Conservation (phyloP, 2,113 vertebrate genomes). For the Gasterosteus nipponicus region DNA sequence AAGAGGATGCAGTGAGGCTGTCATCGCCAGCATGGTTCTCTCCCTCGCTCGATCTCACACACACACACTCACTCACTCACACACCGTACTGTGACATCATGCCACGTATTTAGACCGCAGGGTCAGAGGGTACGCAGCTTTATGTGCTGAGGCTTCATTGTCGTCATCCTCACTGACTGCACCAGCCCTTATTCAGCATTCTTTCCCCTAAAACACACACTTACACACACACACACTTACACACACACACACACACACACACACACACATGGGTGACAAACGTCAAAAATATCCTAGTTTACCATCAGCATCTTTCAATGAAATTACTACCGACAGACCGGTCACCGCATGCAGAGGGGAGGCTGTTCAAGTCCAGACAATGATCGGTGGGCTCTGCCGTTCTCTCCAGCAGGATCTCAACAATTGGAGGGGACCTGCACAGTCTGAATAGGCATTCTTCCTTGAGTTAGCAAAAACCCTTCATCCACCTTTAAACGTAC, state of each 20-base stretch:
- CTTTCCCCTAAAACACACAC: slow-evolving; percentile 22
- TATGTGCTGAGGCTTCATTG: slow-evolving; percentile 56
- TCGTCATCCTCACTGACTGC: slow-evolving; percentile 49
- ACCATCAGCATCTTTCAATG: slow-evolving; percentile 18
- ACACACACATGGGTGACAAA: slow-evolving; percentile 4
- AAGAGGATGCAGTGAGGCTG: slow-evolving; percentile 64
- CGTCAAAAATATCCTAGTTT: slow-evolving; percentile 20
- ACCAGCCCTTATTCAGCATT: slow-evolving; percentile 49
- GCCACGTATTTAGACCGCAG: slow-evolving; percentile 58
- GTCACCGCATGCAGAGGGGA: slow-evolving; percentile 35
- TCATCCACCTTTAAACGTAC: slow-evolving; percentile 14
- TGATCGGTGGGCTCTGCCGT: slow-evolving; percentile 31
- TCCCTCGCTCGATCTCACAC: slow-evolving; percentile 13
- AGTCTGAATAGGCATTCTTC: slow-evolving; percentile 10
- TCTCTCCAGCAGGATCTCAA: slow-evolving; percentile 24
- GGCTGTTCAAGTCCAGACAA: slow-evolving; percentile 39
- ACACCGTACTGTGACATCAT: slow-evolving; percentile 66
- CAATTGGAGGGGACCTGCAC: slow-evolving; percentile 16
- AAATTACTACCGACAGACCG: slow-evolving; percentile 28
- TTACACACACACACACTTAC: slow-evolving; percentile 4
- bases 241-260: slow-evolving; percentile 17
- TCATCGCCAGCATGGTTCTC: slow-evolving; percentile 60
- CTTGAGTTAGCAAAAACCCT: slow-evolving; percentile 16
- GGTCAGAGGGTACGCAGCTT: slow-evolving; percentile 65
- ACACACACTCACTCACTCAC: slow-evolving; percentile 14